Evolutionary conservation across 2,888 invertebrate species (phyloP).

Genomic region (Gryllus longicercus): DNA sequence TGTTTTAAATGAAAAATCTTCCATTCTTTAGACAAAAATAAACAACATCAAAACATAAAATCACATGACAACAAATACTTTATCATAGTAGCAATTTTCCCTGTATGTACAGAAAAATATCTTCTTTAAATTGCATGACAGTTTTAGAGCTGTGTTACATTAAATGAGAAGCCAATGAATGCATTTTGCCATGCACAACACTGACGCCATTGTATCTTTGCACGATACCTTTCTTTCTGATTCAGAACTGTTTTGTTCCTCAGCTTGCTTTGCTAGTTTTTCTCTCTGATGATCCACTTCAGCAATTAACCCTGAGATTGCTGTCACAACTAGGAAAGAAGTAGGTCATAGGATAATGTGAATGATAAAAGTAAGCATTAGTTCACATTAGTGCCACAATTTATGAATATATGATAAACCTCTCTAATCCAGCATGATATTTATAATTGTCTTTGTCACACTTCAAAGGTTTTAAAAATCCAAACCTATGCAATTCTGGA

Average conservation of each 20-base stretch:
- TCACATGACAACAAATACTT: too few species aligned
- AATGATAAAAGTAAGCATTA: constrained; percentile 11
- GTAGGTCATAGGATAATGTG: constrained; percentile 28
- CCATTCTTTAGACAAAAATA: too few species aligned
- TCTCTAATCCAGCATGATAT: not conserved
- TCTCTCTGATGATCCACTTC: constrained; percentile 73
- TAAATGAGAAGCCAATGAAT: constrained; percentile 20
- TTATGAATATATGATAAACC: not conserved
- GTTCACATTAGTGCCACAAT: not conserved
- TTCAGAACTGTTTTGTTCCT: constrained; percentile 32
- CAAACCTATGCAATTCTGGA: too few species aligned
- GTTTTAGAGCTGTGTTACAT: not conserved
- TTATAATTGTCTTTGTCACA: too few species aligned
- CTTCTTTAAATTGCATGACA: not conserved
- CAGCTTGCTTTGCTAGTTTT: constrained; percentile 36
- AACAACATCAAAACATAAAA: too few species aligned
- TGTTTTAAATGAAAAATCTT: too few species aligned
- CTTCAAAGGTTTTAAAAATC: too few species aligned
- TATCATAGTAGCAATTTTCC: too few species aligned
- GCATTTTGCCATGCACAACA: constrained; percentile 34
- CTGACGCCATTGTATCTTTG: constrained; percentile 24
- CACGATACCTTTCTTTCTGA: constrained; percentile 35
- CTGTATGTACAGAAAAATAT: not conserved
- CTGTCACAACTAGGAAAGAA: constrained; percentile 64
- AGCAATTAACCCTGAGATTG: constrained; percentile 75